Conservation (phyloP, 2,113 vertebrate genomes). For the Daubentonia madagascariensis region DNA sequence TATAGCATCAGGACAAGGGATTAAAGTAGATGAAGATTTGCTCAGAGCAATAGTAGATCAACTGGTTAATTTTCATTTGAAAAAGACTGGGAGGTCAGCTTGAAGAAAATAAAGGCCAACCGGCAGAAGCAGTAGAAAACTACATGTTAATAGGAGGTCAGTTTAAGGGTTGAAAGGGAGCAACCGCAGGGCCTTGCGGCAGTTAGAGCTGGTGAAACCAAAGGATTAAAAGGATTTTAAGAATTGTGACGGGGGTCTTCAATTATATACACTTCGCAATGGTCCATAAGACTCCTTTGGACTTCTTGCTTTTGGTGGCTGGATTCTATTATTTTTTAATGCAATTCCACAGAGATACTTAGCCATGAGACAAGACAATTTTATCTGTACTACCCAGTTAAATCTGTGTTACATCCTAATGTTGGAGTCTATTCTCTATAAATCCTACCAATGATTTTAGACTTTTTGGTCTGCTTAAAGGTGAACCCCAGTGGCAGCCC, state of each 20-base stretch:
- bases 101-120: not conserved
- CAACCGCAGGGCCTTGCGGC: not conserved
- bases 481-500: not conserved
- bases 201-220: not conserved
- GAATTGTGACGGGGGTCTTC: not conserved
- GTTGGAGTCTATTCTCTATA: not conserved
- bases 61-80: not conserved
- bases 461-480: not conserved
- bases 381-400: not conserved
- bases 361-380: not conserved
- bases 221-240: not conserved
- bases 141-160: not conserved
- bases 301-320: not conserved
- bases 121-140: not conserved
- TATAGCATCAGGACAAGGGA: not conserved
- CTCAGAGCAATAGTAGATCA: not conserved
- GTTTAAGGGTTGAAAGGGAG: not conserved
- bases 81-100: not conserved
- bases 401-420: not conserved
- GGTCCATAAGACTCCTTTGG: not conserved
- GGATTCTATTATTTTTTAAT: not conserved
- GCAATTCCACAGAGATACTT: not conserved
- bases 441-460: not conserved
- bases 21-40: not conserved
- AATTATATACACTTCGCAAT: not conserved